These are phyloP conservation scores for Pan paniscus DNA, from an alignment of 2,113 vertebrate genomes.

Conservation along the genomic window DNA sequence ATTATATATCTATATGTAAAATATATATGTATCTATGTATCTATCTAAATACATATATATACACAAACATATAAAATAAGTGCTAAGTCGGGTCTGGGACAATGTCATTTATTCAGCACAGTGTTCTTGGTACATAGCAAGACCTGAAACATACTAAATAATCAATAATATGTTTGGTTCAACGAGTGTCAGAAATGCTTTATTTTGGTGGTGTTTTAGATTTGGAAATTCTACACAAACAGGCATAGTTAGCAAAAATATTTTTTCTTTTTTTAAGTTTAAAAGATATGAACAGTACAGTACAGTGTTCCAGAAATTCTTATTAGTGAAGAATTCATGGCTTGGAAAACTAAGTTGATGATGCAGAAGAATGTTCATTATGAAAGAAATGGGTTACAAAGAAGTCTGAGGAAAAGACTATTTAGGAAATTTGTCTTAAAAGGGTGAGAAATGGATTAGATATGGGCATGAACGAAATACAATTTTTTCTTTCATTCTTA, in stretches of 20 bases:
- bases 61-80: background rate
- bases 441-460: background rate
- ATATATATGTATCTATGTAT: background rate
- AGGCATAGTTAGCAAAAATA: background rate
- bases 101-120: background rate
- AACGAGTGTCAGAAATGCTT: background rate
- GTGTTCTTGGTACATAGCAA: background rate
- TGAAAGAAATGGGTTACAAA: background rate
- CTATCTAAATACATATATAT: background rate
- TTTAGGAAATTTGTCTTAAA: background rate
- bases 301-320: background rate
- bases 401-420: background rate
- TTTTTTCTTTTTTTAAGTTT: background rate
- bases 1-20: too few relatives aligned
- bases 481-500: background rate
- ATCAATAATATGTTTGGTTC: background rate
- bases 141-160: background rate
- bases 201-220: background rate
- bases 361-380: background rate
- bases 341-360: background rate
- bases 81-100: background rate
- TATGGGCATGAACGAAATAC: background rate
- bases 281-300: background rate
- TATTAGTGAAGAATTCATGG: background rate
- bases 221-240: background rate